Percentiles rank a stretch among this genome's conserved stretches.
phyloP scores from a whole-genome alignment of 1,140 invertebrate species.

The Trichonephila inaurata region DNA sequence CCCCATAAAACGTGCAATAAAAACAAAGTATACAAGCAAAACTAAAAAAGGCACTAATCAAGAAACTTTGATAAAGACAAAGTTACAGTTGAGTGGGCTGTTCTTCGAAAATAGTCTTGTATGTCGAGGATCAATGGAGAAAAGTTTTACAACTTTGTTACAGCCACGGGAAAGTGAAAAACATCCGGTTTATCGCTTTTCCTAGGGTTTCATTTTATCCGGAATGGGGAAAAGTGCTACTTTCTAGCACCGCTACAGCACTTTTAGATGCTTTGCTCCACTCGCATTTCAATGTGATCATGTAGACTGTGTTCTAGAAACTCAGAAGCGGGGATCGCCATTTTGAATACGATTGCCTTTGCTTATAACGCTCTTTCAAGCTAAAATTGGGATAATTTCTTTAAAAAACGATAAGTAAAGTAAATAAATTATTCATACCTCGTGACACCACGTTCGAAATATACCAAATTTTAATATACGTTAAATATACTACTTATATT shows the following conservation, averaged over 20 bases:
- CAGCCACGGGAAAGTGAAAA: constrained; percentile 7
- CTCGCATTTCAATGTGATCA: constrained; percentile 2
- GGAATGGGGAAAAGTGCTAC: not conserved
- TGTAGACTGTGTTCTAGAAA: not conserved
- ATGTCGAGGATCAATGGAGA: not conserved
- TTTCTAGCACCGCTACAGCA: not conserved
- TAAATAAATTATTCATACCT: no score
- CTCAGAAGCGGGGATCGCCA: not conserved
- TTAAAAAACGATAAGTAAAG: no score
- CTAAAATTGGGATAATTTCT: no score
- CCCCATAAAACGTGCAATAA: no score
- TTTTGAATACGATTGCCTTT: no score
- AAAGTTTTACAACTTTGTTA: constrained; percentile 3
- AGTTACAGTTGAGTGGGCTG: not conserved
- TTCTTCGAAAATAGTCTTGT: not conserved
- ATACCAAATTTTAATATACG: no score
- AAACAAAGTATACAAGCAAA: no score
- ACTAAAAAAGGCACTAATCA: not conserved
- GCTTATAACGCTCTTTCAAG: no score
- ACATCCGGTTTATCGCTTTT: constrained; percentile 22
- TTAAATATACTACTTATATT: no score
- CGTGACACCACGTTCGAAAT: no score
- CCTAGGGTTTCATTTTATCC: constrained; percentile 3
- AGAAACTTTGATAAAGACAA: not conserved
- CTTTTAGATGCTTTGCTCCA: not conserved